A percentile compares a stretch with the other conserved stretches of the same genome.
Conservation (phyloP, 2,113 vertebrate species). For the Naja naja region DNA sequence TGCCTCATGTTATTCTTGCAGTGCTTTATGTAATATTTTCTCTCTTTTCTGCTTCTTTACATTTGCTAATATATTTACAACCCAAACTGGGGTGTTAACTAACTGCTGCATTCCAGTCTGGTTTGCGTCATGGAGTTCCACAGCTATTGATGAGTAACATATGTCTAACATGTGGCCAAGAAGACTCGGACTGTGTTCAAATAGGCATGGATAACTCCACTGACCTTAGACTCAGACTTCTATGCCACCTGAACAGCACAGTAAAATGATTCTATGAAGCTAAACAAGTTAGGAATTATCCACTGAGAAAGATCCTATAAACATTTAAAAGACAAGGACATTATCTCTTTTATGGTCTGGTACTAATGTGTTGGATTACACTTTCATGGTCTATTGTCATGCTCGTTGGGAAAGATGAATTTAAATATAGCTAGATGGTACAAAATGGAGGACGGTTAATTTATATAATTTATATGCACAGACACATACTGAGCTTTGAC, state of each 20-base stretch:
- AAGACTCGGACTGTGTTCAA: constrained; percentile 55
- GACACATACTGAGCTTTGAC: background rate
- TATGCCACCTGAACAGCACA: constrained; percentile 46
- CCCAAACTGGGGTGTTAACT: constrained; percentile 63
- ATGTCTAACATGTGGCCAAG: constrained; percentile 64
- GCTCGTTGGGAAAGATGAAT: background rate
- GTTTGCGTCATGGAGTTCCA: constrained; percentile 71
- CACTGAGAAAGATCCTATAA: background rate
- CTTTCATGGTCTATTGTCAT: background rate
- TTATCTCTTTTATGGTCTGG: background rate
- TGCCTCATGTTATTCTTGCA: constrained; percentile 60
- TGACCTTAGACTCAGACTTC: constrained; percentile 59
- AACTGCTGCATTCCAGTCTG: constrained; percentile 66
- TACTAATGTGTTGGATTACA: background rate
- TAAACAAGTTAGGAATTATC: constrained; percentile 11
- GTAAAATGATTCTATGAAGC: constrained; percentile 25
- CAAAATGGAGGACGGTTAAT: background rate
- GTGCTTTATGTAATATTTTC: constrained; percentile 54
- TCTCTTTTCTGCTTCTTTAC: constrained; percentile 49
- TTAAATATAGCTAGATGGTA: background rate
- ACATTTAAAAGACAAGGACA: constrained; percentile 23
- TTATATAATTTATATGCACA: background rate
- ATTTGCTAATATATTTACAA: constrained; percentile 65
- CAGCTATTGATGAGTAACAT: constrained; percentile 70
- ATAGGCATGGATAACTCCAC: constrained; percentile 61